phyloP scores from a whole-genome alignment of 2,888 invertebrate species.

The Pterostichus niger region DNA sequence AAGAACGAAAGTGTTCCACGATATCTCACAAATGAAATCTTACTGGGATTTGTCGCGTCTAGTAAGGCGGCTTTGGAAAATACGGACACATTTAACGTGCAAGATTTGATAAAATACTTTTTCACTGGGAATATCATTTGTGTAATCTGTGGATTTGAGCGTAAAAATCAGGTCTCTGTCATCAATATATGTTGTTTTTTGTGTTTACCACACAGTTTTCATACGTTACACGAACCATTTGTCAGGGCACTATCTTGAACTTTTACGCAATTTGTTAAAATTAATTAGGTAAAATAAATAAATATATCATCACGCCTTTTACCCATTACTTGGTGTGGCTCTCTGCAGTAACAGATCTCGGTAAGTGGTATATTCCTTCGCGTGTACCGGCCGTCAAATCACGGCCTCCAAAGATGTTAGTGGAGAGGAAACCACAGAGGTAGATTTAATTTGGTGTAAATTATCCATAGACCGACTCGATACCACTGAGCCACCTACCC shows the following conservation, averaged over 20 bases:
- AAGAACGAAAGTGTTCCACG: slow-evolving; percentile 59
- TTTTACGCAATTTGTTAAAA: no score
- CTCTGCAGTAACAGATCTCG: no score
- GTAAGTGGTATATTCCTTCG: no score
- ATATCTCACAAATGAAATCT: slow-evolving; percentile 66
- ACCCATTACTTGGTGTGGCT: no score
- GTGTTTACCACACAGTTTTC: slow-evolving; percentile 17
- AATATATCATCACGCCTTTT: no score
- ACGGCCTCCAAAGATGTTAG: no score
- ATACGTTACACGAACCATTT: background rate
- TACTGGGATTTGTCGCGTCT: slow-evolving; percentile 60
- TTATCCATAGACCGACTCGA: no score
- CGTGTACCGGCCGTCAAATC: no score
- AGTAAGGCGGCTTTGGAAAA: slow-evolving; percentile 48
- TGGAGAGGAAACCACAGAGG: no score
- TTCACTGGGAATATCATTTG: slow-evolving; percentile 55
- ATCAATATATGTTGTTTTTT: slow-evolving; percentile 30
- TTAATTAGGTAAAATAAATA: no score
- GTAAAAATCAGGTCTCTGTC: slow-evolving; percentile 10
- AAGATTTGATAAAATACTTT: slow-evolving; percentile 65
- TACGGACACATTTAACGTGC: slow-evolving; percentile 54
- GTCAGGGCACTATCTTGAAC: background rate
- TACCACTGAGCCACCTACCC: no score
- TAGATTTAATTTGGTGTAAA: no score
- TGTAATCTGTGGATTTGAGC: slow-evolving; percentile 41